Conservation (phyloP, 2,888 invertebrate species). For the Sinopyrophorus schimmeli region DNA sequence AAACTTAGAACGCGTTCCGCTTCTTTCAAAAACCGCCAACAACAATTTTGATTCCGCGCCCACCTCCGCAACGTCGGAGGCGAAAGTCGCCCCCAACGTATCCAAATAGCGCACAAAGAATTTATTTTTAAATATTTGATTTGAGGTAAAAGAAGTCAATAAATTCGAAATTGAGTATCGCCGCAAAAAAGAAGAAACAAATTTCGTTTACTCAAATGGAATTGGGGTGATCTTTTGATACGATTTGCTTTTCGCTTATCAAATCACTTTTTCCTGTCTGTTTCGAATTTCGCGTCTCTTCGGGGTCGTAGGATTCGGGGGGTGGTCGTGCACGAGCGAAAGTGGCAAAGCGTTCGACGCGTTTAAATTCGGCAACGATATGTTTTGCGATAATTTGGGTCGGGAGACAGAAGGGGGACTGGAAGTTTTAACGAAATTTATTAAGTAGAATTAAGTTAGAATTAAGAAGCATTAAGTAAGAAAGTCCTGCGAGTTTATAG, state of each 20-base stretch:
- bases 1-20: too few species aligned
- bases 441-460: conserved; percentile 34
- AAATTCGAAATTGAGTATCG: too few species aligned
- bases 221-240: conserved; percentile 15
- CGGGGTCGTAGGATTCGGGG: background rate
- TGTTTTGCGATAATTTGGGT: conserved; percentile 9
- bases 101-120: too few species aligned
- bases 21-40: too few species aligned
- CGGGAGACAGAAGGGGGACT: conserved; percentile 19
- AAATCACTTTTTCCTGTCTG: conserved; percentile 16
- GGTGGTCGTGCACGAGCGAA: conserved; percentile 6
- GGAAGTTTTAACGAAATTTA: conserved; percentile 37
- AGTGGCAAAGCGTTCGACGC: conserved; percentile 16
- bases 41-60: too few species aligned
- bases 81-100: too few species aligned
- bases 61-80: too few species aligned
- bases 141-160: too few species aligned
- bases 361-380: conserved; percentile 14
- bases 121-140: too few species aligned
- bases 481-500: conserved; percentile 33
- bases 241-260: conserved; percentile 17
- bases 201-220: too few species aligned
- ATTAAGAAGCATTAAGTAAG: conserved; percentile 33
- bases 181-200: too few species aligned
- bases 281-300: background rate